These are phyloP conservation scores for Lordiphosa fenestrarum DNA, from an alignment of 2,888 invertebrate species.

Conservation along the genomic window DNA sequence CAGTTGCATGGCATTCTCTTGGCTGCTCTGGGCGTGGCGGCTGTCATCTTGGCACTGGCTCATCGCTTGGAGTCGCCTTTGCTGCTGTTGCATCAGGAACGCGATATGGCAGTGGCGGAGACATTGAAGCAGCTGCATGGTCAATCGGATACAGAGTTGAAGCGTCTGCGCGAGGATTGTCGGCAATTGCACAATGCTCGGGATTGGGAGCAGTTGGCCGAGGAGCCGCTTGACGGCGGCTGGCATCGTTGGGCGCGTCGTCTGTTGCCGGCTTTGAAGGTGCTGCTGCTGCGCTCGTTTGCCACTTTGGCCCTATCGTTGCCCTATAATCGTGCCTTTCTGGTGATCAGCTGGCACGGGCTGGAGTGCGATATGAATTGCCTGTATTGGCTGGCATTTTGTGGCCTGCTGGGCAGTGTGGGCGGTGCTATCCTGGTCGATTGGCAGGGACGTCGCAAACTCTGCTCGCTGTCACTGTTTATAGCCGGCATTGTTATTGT, in stretches of 20 bases:
- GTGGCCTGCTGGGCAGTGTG: conserved; percentile 73
- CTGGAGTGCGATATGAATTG: conserved; percentile 71
- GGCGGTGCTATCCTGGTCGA: conserved; percentile 71
- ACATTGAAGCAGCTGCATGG: conserved; percentile 57
- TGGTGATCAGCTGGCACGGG: conserved; percentile 67
- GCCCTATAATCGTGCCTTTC: conserved; percentile 75
- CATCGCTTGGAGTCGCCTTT: conserved; percentile 72
- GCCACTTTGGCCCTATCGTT: conserved; percentile 66
- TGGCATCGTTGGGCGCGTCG: conserved; percentile 31
- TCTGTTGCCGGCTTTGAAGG: conserved; percentile 61
- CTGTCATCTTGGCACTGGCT: conserved; percentile 58
- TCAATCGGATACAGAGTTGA: conserved; percentile 52
- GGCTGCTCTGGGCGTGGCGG: conserved; percentile 62
- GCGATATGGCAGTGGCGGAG: conserved; percentile 56
- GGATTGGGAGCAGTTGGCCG: conserved; percentile 54
- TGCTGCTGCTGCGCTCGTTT: conserved; percentile 67
- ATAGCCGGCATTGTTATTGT: conserved; percentile 68
- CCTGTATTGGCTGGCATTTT: conserved; percentile 65
- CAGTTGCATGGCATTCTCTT: conserved; percentile 75
- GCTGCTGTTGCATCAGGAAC: conserved; percentile 63
- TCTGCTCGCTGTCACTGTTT: conserved; percentile 66
- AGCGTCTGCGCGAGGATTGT: conserved; percentile 66
- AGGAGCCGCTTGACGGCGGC: conserved; percentile 39
- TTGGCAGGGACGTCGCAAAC: conserved; percentile 67
- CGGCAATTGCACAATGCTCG: conserved; percentile 59